phyloP scores from a whole-genome alignment of 2,888 invertebrate genomes.

The Geotrupes spiniger region DNA sequence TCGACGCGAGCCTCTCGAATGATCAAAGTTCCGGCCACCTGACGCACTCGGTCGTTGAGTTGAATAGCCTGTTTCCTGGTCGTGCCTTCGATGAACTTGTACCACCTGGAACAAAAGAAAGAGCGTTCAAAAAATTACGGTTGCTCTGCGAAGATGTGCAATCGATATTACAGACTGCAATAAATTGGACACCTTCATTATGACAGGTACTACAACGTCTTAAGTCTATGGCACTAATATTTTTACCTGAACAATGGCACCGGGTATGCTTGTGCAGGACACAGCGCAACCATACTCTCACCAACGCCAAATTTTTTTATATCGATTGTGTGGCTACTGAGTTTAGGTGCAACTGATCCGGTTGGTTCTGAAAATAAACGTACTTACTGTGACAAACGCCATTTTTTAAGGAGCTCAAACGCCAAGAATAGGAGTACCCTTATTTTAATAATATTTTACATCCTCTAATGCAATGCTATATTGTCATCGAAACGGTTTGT shows the following conservation, averaged over 20 bases:
- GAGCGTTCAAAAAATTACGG: constrained; percentile 1
- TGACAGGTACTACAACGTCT: no score
- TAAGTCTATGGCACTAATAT: no score
- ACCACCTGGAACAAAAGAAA: constrained; percentile 78
- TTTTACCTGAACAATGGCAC: constrained; percentile 72
- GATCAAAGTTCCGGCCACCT: constrained; percentile 90
- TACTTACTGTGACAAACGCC: constrained; percentile 10
- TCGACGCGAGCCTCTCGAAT: constrained; percentile 88
- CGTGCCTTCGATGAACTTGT: constrained; percentile 87
- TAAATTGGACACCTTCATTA: no score
- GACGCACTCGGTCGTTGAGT: constrained; percentile 83
- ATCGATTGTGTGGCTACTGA: constrained; percentile 59
- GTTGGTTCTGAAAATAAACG: constrained; percentile 59
- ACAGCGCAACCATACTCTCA: constrained; percentile 58
- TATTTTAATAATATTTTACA: no score
- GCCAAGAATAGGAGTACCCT: no score
- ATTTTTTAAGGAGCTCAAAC: no score
- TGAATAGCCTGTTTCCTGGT: constrained; percentile 85
- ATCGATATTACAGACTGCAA: not conserved
- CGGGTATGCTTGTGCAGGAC: constrained; percentile 73
- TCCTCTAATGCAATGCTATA: no score
- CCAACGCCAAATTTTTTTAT: constrained; percentile 39
- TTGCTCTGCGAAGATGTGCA: not conserved
- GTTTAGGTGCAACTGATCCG: constrained; percentile 64
- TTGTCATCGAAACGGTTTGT: no score